phyloP scores from a whole-genome alignment of 30 jellyfish, hydroid and myxozoan species.

The Rhopilema esculentum region DNA sequence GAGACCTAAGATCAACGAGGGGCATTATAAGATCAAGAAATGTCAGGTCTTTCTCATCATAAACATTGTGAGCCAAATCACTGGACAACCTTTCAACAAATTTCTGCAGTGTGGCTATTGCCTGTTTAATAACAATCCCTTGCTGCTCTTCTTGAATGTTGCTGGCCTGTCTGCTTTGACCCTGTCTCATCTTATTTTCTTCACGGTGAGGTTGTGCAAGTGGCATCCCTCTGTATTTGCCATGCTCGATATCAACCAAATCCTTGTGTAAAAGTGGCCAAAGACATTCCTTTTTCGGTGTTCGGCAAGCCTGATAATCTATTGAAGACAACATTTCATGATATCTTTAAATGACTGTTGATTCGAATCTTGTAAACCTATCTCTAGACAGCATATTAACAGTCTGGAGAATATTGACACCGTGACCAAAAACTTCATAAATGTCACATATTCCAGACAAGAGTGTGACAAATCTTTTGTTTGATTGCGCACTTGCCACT shows the following conservation, averaged over 20 bases:
- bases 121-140: constrained; percentile 2
- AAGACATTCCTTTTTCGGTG: constrained; percentile 21
- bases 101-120: not conserved
- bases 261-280: constrained; percentile 34
- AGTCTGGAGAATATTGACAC: constrained; percentile 34
- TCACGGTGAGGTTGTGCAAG: constrained; percentile 9
- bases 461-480: constrained; percentile 14
- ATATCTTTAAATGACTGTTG: not conserved
- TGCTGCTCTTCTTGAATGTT: not conserved
- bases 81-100: constrained; percentile 13
- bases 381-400: constrained; percentile 27
- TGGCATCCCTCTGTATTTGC: constrained; percentile 19
- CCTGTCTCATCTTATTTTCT: not conserved
- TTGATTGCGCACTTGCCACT: constrained; percentile 16
- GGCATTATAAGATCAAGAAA: not conserved
- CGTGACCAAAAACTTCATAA: constrained; percentile 45
- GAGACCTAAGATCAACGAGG: constrained; percentile 10
- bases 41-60: constrained; percentile 18
- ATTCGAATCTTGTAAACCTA: constrained; percentile 1
- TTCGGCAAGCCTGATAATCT: not conserved
- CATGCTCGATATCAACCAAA: not conserved
- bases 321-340: not conserved
- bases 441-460: constrained; percentile 37
- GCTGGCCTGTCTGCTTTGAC: not conserved
- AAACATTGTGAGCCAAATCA: constrained; percentile 16